Evolutionary conservation across 2,888 invertebrate genomes (phyloP).

Genomic region (Drosophila percnosoma): DNA sequence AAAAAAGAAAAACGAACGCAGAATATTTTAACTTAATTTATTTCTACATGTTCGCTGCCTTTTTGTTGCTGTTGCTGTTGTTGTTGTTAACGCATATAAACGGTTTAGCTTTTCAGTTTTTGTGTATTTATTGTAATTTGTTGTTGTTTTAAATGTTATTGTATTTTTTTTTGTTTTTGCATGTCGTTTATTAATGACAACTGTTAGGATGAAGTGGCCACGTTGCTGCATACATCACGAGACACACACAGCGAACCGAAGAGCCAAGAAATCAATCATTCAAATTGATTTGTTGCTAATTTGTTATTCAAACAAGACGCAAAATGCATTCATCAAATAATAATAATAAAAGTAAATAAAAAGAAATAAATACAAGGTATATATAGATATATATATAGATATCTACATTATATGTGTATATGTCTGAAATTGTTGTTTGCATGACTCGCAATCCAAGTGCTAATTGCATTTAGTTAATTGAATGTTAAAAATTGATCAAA

Average conservation of each 20-base stretch:
- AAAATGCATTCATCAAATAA: slow-evolving; percentile 55
- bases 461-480: slow-evolving; percentile 72
- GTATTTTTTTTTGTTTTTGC: slow-evolving; percentile 53
- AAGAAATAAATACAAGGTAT: slow-evolving; percentile 15
- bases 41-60: slow-evolving; percentile 54
- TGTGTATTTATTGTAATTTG: slow-evolving; percentile 14
- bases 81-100: slow-evolving; percentile 20
- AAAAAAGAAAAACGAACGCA: slow-evolving; percentile 67
- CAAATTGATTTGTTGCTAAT: slow-evolving; percentile 77
- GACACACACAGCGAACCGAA: slow-evolving; percentile 36
- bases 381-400: neutral
- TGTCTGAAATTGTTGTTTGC: slow-evolving; percentile 22
- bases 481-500: slow-evolving; percentile 73
- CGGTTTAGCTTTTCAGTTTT: slow-evolving; percentile 23
- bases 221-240: slow-evolving; percentile 68
- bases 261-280: slow-evolving; percentile 77
- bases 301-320: slow-evolving; percentile 72
- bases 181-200: slow-evolving; percentile 71
- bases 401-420: neutral
- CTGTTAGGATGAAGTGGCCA: slow-evolving; percentile 47
- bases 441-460: slow-evolving; percentile 65
- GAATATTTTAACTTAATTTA: slow-evolving; percentile 76
- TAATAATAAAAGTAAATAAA: slow-evolving; percentile 42
- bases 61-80: slow-evolving; percentile 19
- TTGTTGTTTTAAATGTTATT: neutral